These are phyloP conservation scores for Chrysomallon squamiferum DNA, from an alignment of 1,140 invertebrate genomes.

Conservation along the genomic window DNA sequence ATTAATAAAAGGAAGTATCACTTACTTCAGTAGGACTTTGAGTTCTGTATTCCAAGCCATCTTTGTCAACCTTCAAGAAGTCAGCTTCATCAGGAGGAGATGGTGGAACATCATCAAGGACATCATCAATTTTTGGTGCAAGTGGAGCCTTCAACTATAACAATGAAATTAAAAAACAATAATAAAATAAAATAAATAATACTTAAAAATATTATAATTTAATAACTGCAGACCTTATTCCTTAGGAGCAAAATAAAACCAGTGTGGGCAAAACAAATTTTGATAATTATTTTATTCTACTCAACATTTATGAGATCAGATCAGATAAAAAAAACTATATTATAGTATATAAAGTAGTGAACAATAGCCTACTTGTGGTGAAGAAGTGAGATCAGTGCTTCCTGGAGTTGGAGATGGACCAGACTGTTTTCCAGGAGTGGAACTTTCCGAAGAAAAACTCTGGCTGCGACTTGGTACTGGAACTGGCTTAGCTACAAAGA, in stretches of 20 bases:
- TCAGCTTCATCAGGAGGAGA: constrained; percentile 36
- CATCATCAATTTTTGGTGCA: neutral
- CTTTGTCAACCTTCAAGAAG: constrained; percentile 46
- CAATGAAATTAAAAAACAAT: too few relatives aligned
- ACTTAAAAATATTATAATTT: neutral
- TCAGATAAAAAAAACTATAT: too few relatives aligned
- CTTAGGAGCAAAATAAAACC: too few relatives aligned
- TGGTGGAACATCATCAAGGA: constrained; percentile 6
- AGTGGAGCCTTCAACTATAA: neutral
- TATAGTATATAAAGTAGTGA: too few relatives aligned
- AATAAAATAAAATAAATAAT: too few relatives aligned
- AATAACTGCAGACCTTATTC: too few relatives aligned
- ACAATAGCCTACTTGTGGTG: constrained; percentile 32
- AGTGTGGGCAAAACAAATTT: too few relatives aligned
- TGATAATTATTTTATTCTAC: too few relatives aligned
- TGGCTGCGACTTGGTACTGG: constrained; percentile 56
- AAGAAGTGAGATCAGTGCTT: constrained; percentile 23
- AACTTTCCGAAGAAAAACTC: constrained; percentile 49
- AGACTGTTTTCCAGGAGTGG: constrained; percentile 47
- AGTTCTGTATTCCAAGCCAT: constrained; percentile 19
- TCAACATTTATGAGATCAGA: too few relatives aligned
- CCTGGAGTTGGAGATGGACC: constrained; percentile 50
- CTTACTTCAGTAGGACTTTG: constrained; percentile 49
- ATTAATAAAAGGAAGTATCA: too few relatives aligned
- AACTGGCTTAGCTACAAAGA: constrained; percentile 57